phyloP scores from a whole-genome alignment of 2,888 invertebrate species.

The Drosophila infuscata region DNA sequence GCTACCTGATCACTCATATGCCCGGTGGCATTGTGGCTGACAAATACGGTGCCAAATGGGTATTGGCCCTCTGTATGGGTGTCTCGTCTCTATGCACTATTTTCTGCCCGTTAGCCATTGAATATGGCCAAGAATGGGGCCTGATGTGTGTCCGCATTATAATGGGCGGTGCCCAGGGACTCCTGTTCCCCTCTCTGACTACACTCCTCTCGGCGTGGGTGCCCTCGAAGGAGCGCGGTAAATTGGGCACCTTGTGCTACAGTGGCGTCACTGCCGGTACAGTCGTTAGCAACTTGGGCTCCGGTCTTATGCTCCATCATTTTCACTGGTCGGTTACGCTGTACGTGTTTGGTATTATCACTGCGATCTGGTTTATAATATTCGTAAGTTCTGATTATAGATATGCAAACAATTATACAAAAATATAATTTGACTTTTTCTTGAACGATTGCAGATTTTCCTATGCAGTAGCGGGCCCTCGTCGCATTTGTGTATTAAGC shows the following conservation, averaged over 20 bases:
- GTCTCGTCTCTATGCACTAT: slow-evolving; percentile 85
- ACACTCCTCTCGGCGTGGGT: slow-evolving; percentile 92
- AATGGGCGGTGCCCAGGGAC: slow-evolving; percentile 93
- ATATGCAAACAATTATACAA: neutral
- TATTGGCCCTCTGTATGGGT: slow-evolving; percentile 89
- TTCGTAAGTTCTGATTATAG: neutral
- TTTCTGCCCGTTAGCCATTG: slow-evolving; percentile 25
- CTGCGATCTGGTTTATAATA: slow-evolving; percentile 65
- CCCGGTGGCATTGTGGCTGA: slow-evolving; percentile 93
- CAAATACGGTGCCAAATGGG: slow-evolving; percentile 92
- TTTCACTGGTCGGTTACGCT: slow-evolving; percentile 90
- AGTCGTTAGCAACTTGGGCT: slow-evolving; percentile 87
- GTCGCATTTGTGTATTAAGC: slow-evolving; percentile 89
- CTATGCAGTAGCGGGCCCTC: slow-evolving; percentile 87
- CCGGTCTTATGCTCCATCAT: slow-evolving; percentile 88
- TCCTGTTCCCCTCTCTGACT: slow-evolving; percentile 92
- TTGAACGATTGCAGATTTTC: slow-evolving; percentile 83
- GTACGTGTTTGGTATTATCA: slow-evolving; percentile 89
- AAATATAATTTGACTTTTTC: no score
- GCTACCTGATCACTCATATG: slow-evolving; percentile 91
- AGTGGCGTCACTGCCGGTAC: slow-evolving; percentile 89
- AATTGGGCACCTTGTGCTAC: slow-evolving; percentile 90
- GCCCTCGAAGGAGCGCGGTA: slow-evolving; percentile 89
- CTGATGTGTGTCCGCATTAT: slow-evolving; percentile 89
- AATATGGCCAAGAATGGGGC: slow-evolving; percentile 82